A percentile compares a stretch with the other conserved stretches of the same genome.
These are phyloP conservation scores for Agapornis canus DNA, from an alignment of 2,797 vertebrate species.

Conservation along the genomic window DNA sequence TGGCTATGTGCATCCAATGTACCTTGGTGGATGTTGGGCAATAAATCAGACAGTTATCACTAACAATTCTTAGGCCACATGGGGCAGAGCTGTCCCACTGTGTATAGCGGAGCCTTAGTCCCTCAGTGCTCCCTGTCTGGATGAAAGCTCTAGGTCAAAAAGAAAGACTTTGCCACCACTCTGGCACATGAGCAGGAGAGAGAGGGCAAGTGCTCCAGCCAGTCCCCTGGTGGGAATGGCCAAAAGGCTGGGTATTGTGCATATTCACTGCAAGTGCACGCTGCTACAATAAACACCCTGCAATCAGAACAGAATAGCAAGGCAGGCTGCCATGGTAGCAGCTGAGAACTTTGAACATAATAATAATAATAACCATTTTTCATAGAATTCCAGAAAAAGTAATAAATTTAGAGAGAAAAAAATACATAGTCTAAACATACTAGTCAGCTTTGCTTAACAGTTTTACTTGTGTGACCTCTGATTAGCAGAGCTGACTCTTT, in stretches of 20 bases:
- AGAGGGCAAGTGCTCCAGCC: not conserved
- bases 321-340: not conserved
- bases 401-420: too few species aligned
- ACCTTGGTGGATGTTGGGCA: not conserved
- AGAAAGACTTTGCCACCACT: rapidly evolving
- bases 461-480: not conserved
- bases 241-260: not conserved
- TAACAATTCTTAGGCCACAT: not conserved
- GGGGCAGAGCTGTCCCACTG: not conserved
- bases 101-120: not conserved
- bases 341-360: not conserved
- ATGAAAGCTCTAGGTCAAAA: not conserved
- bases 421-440: not conserved
- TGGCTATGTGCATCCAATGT: not conserved
- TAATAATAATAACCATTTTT: not conserved
- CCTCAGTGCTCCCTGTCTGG: too few species aligned
- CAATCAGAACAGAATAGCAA: not conserved
- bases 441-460: not conserved
- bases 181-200: rapidly evolving
- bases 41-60: not conserved
- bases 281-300: not conserved
- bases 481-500: not conserved
- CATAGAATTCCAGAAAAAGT: not conserved
- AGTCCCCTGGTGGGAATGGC: not conserved
- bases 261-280: not conserved